Evolutionary conservation across 2,888 invertebrate genomes (phyloP), one percentile per base, ranked within the genome.

Genomic region (Therioaphis trifolii): DNA sequence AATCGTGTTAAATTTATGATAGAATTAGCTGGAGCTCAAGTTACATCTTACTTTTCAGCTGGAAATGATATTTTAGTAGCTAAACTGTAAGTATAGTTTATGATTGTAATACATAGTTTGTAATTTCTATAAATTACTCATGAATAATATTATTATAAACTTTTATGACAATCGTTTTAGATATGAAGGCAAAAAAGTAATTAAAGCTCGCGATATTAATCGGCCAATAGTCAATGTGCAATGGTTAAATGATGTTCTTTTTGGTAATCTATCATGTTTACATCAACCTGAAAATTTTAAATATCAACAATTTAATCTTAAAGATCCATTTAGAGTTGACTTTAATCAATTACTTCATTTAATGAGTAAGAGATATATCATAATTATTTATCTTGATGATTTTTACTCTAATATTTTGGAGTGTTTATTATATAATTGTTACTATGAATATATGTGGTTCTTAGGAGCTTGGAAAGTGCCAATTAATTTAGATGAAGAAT

Each of bases 401-500:
- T n/a, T n/a, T n/a, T n/a, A n/a, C n/a, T n/a, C n/a, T n/a, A n/a
- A n/a, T n/a, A n/a, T n/a, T n/a, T n/a, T n/a, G n/a, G n/a, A n/a
- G n/a, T n/a, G n/a, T n/a, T n/a, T n/a, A n/a, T n/a, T n/a, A n/a
- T n/a, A n/a, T n/a, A n/a, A 35, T 35, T 35, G 35, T n/a, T n/a
- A 35, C 7, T 35, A 35, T 35, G 35, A 35, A 35, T 35, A 35
- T 5, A 35, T 15, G 55, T 52, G 55, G 55, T 72, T 85, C 69
- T 15, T 88, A 96, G 96, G 93, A 88, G 95, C 96, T 0, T 98
- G 98, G 98, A 96, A 96, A 89, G 93, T 94, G 89, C 96, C 96
- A 0, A 95, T 97, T 84, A 95, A 95, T 88, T 93, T 98, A 86
- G 94, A 94, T 0, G 95, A 93, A 87, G 96, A 96, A 87, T 93